Evolutionary conservation across 1,140 invertebrate genomes (phyloP).

Genomic region (Pentalonia nigronervosa): DNA sequence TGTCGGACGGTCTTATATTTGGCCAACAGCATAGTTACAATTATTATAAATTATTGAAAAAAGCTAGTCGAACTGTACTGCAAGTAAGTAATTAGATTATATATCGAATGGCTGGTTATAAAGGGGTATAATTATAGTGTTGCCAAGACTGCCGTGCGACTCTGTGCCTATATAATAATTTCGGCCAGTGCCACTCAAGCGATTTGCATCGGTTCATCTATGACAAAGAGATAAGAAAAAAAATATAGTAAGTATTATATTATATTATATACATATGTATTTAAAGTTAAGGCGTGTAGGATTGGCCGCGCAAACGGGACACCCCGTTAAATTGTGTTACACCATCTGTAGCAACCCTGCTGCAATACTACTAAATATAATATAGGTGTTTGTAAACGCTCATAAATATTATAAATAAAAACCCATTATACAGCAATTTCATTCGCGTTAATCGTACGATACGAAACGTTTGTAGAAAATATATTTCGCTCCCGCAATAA

Average conservation of each 20-base stretch:
- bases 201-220: neutral
- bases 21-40: neutral
- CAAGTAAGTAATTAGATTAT: neutral
- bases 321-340: neutral
- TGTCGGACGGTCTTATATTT: neutral
- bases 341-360: neutral
- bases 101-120: neutral
- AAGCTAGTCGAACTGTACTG: neutral
- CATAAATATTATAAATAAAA: neutral
- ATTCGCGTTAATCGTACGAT: neutral
- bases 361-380: neutral
- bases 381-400: neutral
- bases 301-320: neutral
- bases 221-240: too few relatives aligned
- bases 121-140: neutral
- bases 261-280: neutral
- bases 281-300: neutral
- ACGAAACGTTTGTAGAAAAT: neutral
- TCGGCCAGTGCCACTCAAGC: neutral
- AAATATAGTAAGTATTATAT: too few relatives aligned
- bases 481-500: neutral
- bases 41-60: neutral
- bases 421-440: neutral
- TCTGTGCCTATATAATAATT: neutral
- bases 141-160: too few relatives aligned